Evolutionary conservation across 2,113 vertebrate species (phyloP).

Genomic region (Tympanuchus pallidicinctus): DNA sequence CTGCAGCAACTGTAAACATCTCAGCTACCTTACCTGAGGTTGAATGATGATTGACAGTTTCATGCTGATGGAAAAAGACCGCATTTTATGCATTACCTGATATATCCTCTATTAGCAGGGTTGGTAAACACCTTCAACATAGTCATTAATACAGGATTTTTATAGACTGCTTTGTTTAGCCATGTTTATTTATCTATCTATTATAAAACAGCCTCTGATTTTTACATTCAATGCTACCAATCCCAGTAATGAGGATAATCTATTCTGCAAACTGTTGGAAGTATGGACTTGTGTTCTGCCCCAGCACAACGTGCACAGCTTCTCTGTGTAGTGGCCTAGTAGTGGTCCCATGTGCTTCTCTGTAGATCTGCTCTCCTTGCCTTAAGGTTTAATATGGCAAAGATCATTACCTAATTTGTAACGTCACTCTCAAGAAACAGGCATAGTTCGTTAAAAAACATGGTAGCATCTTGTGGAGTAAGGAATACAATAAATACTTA

Average conservation of each 20-base stretch:
- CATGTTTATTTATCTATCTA: not conserved
- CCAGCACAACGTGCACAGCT: not conserved
- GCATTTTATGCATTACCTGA: not conserved
- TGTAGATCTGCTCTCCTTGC: not conserved
- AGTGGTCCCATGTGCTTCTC: not conserved
- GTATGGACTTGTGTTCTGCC: not conserved
- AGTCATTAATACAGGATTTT: not conserved
- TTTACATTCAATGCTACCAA: not conserved
- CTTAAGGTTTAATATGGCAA: not conserved
- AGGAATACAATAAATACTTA: not conserved
- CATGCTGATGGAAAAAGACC: not conserved
- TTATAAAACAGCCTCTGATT: not conserved
- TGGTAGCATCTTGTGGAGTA: not conserved
- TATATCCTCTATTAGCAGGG: not conserved
- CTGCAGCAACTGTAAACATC: not conserved
- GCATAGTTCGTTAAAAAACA: not conserved
- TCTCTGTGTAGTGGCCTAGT: not conserved
- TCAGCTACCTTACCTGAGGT: not conserved
- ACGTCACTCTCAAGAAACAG: slow-evolving; percentile 29
- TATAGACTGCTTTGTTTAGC: not conserved
- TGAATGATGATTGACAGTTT: not conserved
- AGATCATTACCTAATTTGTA: not conserved
- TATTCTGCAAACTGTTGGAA: not conserved
- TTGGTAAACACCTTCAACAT: not conserved
- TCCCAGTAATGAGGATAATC: not conserved